Evolutionary conservation across 2,113 vertebrate genomes (phyloP), one percentile per base, ranked within the genome.

Genomic region (Cariama cristata): DNA sequence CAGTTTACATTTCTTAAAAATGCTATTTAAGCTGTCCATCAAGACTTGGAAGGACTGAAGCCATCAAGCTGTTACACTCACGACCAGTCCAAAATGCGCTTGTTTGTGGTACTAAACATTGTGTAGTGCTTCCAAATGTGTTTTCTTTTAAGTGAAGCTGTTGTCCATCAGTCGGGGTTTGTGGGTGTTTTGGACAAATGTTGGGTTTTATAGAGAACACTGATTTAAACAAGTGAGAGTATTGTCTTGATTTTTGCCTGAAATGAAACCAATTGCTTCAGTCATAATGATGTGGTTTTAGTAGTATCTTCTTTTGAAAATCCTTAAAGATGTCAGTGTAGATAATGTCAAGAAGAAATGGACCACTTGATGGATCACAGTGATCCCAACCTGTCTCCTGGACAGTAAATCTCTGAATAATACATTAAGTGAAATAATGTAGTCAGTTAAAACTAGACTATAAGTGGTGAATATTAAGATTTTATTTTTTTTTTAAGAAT

Each of bases 41-140:
- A 4, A 7, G 77, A 6, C 50, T 44, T 20, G 12, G 23, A 58
- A 73, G 11, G 52, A 32, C 47, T 21, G 58, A 56, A 74, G 59
- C 52, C 14, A 11, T 42, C 44, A 20, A 56, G 60, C 26, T 79
- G 47, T 59, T 69, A 56, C 11, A 30, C 6, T 63, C 6, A 1
- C 1, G n/a, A 33, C 7, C 28, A 24, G 49, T 32, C 68, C 22
- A 27, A 33, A 71, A 53, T 13, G 38, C 0, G 0, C 40, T 59
- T 67, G 14, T 53, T 84, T 79, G 68, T 2, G 2, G 11, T 67
- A 26, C 14, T 81, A 35, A 40, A 53, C 9, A 0, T 17, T 50
- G 27, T 6, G 19, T 40, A 40, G 44, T 44, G 38, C 40, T 86
- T 74, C 38, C 26, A 64, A 6, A 32, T 49, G 18, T 71, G 83